Conservation (phyloP, 1,140 invertebrate species). For the Wiebesia pumilae region DNA sequence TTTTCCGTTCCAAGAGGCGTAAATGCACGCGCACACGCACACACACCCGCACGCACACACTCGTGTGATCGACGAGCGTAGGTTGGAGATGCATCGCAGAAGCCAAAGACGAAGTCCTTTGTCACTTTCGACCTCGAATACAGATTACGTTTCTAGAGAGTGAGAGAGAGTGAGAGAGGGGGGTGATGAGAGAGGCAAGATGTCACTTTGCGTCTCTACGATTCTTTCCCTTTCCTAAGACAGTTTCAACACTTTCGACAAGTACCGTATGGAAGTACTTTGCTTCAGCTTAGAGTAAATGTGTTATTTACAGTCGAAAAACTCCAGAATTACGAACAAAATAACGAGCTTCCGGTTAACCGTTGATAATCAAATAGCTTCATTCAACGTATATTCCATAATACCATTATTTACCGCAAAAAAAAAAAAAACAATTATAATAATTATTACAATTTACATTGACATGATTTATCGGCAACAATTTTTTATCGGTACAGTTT, state of each 20-base stretch:
- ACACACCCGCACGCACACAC: neutral
- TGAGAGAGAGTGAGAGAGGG: neutral
- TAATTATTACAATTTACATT: too few relatives aligned
- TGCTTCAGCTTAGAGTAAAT: neutral
- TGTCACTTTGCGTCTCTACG: neutral
- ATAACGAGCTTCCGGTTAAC: neutral
- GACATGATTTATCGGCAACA: too few relatives aligned
- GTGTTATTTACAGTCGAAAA: neutral
- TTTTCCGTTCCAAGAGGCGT: neutral
- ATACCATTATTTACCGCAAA: too few relatives aligned
- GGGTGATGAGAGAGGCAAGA: neutral
- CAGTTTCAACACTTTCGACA: constrained; percentile 2
- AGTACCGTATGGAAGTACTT: neutral
- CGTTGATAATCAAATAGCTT: too few relatives aligned
- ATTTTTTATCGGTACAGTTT: too few relatives aligned
- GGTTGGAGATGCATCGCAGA: constrained; percentile 5
- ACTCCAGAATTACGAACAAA: neutral
- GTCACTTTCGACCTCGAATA: neutral
- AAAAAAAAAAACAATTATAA: too few relatives aligned
- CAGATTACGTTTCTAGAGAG: constrained; percentile 25
- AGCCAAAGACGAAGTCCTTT: neutral
- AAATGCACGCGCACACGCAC: neutral
- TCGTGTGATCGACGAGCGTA: neutral
- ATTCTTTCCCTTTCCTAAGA: neutral
- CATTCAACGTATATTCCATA: too few relatives aligned